Evolutionary conservation across 2,888 invertebrate genomes (phyloP), one percentile per base, ranked within the genome.

Genomic region (Unio pictorum): DNA sequence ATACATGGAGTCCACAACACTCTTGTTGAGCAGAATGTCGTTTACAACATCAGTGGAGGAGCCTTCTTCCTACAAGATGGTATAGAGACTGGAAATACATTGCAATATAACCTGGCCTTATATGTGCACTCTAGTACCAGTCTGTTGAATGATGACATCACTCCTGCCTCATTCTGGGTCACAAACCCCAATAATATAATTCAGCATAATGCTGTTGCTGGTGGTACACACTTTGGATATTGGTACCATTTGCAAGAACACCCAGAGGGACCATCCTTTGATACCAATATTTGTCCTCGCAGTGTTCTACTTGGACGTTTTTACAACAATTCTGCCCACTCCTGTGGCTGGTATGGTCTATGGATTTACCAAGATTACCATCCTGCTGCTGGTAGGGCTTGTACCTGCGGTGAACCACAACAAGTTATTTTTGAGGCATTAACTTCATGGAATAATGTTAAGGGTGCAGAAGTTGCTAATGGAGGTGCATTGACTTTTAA

Each of bases 11-110:
- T 86, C 0, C 81, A 87, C 71, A 81, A 85, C 68, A 72, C 84
- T 0, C 61, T 82, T 6, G 76, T 87, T 20, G 83, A 85, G 61
- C 76, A 81, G 55, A 81, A 69, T 62, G 87, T 89, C 1, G 71
- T 85, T 20, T 88, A 88, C 71, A 83, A 89, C 69, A 75, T 88
- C 55, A 88, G 85, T 87, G 89, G 89, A 17, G 88, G 88, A 8
- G 86, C 88, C 23, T 80, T 89, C 72, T 89, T 89, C 79, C 69
- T 89, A 64, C 88, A 89, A 69, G 89, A 89, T 75, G 87, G 88
- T 15, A 83, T 88, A 64, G 89, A 89, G 72, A 84, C 81, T 1
- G 82, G 80, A 7, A 88, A 88, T 70, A 79, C 70, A 0, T 79
- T 88, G 71, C 82, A 84, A 73, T 84, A 87, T 74, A 89, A 89